These are phyloP conservation scores for Morelia viridis DNA, from an alignment of 2,797 vertebrate species.

Conservation along the genomic window DNA sequence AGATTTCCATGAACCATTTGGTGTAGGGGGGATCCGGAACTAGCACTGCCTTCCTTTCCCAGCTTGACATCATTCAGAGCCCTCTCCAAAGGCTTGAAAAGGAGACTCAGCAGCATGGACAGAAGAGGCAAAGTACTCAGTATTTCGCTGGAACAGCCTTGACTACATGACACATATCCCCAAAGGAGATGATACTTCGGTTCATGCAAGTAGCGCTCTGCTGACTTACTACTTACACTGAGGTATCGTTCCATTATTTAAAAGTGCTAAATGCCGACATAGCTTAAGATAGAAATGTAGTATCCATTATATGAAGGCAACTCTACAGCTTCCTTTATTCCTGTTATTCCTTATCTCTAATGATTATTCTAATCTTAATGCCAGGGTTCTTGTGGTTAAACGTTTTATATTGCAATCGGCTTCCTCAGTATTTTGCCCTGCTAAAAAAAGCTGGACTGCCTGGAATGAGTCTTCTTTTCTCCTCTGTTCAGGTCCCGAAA, in stretches of 20 bases:
- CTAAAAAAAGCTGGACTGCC: not conserved
- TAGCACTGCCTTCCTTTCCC: conserved; percentile 17
- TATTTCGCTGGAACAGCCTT: conserved; percentile 5
- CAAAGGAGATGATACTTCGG: conserved; percentile 10
- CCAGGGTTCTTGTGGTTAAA: not conserved
- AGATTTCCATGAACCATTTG: not conserved
- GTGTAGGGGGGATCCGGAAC: not conserved
- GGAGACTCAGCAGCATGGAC: not conserved
- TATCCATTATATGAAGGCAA: not conserved
- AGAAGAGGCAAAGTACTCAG: not conserved
- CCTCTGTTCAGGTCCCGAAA: conserved; percentile 91
- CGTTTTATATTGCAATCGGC: not conserved
- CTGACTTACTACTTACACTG: not conserved
- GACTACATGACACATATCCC: conserved; percentile 4
- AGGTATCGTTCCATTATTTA: not conserved
- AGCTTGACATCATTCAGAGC: not conserved
- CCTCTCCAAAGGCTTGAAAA: conserved; percentile 11
- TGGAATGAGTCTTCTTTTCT: not conserved
- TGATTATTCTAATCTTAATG: not conserved
- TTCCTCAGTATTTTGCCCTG: not conserved
- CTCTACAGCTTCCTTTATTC: not conserved
- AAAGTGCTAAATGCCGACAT: not conserved
- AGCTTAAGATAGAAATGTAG: not conserved
- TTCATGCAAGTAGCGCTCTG: conserved; percentile 13
- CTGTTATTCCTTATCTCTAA: not conserved